Base-by-base conservation (phyloP, 2,113 vertebrate species). In the Nesogale talazaci region DNA sequence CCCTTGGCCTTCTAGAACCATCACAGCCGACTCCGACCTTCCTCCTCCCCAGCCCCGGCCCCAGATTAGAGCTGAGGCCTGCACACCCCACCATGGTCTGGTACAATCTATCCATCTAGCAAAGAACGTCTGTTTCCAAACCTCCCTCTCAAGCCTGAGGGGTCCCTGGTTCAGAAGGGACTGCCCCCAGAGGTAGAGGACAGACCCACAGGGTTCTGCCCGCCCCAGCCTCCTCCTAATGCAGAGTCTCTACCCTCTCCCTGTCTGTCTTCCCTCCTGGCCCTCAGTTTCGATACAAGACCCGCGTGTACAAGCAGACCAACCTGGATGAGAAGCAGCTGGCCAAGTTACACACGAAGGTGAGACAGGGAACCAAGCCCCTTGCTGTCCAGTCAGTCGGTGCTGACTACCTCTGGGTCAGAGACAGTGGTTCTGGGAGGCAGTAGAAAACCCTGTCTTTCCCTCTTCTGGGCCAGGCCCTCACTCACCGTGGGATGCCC, bases 341-440 rank as follows among this genome's bases (percentile, higher is more conserved):
- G 98, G 99, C 99, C 96, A 99, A 99, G 96, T 97, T 99, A 91
- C 99, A 99, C 96, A 99, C 99, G 0, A 99, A 99, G 99, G 99
- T 99, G 96, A 87, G 96, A 25, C 6, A 87, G 96, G 22, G 8
- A 1, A 25, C 63, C 9, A 4, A 65, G 1, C 0, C 14, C 74
- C 20, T 75, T 19, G 0, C 16, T 42, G 5, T 59, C 46, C 20
- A 20, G 16, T n/a, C n/a, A n/a, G n/a, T n/a, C n/a, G n/a, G n/a
- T n/a, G n/a, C n/a, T n/a, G n/a, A n/a, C n/a, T n/a, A n/a, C n/a
- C n/a, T n/a, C n/a, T n/a, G n/a, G n/a, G n/a, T n/a, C n/a, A n/a
- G n/a, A n/a, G n/a, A n/a, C n/a, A n/a, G n/a, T n/a, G n/a, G n/a
- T n/a, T n/a, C n/a, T n/a, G n/a, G n/a, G n/a, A n/a, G 46, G 46